phyloP scores from a whole-genome alignment of 23 tunicate genomes.

The Trididemnum nubilum region DNA sequence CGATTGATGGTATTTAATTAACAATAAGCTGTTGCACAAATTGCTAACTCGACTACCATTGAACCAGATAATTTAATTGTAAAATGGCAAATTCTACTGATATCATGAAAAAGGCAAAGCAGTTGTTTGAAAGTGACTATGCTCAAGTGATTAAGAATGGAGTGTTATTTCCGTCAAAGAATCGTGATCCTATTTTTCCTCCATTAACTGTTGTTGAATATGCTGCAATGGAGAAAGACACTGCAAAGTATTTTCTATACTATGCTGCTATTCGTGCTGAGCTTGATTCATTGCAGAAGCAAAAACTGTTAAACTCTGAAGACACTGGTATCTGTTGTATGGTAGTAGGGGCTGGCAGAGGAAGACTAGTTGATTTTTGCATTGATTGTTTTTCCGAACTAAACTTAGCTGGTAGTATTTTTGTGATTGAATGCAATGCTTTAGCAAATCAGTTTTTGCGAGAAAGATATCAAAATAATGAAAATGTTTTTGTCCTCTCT shows the following conservation, averaged over 20 bases:
- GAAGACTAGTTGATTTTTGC: conserved; percentile 78
- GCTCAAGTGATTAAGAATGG: conserved; percentile 36
- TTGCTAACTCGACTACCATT: too few relatives aligned
- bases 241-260: conserved; percentile 74
- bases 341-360: conserved; percentile 85
- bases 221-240: conserved; percentile 81
- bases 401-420: conserved; percentile 33
- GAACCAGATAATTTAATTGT: too few relatives aligned
- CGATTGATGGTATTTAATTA: too few relatives aligned
- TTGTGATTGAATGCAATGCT: conserved; percentile 62
- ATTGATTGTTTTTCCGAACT: conserved; percentile 41
- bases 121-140: conserved; percentile 42
- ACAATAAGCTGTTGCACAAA: too few relatives aligned
- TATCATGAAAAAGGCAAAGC: conserved; percentile 34
- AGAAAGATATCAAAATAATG: conserved; percentile 26
- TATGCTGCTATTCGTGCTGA: conserved; percentile 61
- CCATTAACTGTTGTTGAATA: conserved; percentile 67
- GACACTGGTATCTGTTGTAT: not conserved
- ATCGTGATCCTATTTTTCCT: conserved; percentile 65
- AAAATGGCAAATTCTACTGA: not conserved
- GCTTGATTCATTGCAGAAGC: not conserved
- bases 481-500: conserved; percentile 32
- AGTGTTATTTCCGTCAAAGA: conserved; percentile 64
- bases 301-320: not conserved
- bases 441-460: conserved; percentile 25